Percentiles rank a stretch among this genome's conserved stretches.
Evolutionary conservation across 2,797 vertebrate genomes (phyloP).

Genomic region (Centroberyx gerrardi): DNA sequence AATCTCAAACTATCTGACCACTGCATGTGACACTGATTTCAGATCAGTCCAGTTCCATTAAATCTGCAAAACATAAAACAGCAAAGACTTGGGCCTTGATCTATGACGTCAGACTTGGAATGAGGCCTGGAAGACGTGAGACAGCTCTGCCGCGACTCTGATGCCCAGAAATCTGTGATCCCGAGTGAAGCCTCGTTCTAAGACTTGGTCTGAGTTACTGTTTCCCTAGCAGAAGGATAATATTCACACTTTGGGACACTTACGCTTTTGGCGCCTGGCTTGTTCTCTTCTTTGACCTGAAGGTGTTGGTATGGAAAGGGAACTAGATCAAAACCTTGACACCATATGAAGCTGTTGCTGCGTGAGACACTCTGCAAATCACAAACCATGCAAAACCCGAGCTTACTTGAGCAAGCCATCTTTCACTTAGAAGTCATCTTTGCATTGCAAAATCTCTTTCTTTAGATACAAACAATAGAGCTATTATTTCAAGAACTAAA

Average conservation of each 20-base stretch:
- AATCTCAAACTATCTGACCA: background rate
- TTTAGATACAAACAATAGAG: background rate
- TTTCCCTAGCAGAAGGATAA: background rate
- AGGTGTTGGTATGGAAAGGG: conserved; percentile 72
- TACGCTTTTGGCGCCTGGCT: conserved; percentile 89
- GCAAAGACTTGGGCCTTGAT: background rate
- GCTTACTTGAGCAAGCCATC: background rate
- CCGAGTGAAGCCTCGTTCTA: background rate
- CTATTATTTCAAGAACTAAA: background rate
- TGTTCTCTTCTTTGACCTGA: conserved; percentile 98
- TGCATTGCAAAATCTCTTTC: background rate
- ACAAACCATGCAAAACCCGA: conserved; percentile 59
- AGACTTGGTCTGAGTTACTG: background rate
- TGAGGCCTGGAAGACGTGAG: background rate
- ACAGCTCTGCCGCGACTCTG: no score
- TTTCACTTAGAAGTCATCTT: background rate
- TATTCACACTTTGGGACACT: conserved; percentile 79
- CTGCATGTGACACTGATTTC: background rate
- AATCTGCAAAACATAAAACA: background rate
- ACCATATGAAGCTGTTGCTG: conserved; percentile 5
- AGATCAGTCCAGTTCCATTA: background rate
- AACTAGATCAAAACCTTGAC: conserved; percentile 60
- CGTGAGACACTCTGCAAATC: conserved; percentile 56
- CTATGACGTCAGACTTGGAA: background rate
- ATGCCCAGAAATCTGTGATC: background rate